Percentiles rank a stretch among this genome's conserved stretches.
Conservation (phyloP, 2,797 vertebrate genomes). For the Orientallactaga sibirica region DNA sequence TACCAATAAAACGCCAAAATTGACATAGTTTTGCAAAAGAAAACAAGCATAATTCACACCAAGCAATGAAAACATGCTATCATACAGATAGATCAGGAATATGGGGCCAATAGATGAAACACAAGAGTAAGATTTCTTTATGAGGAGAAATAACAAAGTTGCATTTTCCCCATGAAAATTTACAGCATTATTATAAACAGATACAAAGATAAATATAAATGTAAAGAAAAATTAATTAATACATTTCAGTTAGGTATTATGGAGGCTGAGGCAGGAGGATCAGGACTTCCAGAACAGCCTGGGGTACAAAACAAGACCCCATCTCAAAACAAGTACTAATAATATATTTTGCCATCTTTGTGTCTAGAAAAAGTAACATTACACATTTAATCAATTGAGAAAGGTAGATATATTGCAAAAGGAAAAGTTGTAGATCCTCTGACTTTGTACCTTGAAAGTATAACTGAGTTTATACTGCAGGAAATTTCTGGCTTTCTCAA, state of each 20-base stretch:
- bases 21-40: neutral
- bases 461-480: neutral
- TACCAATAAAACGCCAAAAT: neutral
- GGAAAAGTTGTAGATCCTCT: neutral
- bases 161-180: conserved; percentile 5
- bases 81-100: neutral
- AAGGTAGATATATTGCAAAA: neutral
- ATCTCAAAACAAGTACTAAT: neutral
- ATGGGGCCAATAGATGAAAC: neutral
- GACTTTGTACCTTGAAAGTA: neutral
- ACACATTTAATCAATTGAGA: neutral
- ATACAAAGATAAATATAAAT: conserved; percentile 31
- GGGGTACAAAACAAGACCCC: neutral
- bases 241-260: no score
- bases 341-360: neutral
- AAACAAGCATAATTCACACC: no score
- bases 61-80: neutral
- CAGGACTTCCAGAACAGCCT: neutral
- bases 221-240: neutral
- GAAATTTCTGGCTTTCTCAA: neutral
- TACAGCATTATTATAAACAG: neutral
- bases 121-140: neutral
- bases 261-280: no score
- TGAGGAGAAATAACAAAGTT: neutral
- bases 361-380: neutral